Percentiles rank a stretch among this genome's conserved stretches.
Evolutionary conservation across 2,797 vertebrate species (phyloP).

Genomic region (Sebastes diaconus): DNA sequence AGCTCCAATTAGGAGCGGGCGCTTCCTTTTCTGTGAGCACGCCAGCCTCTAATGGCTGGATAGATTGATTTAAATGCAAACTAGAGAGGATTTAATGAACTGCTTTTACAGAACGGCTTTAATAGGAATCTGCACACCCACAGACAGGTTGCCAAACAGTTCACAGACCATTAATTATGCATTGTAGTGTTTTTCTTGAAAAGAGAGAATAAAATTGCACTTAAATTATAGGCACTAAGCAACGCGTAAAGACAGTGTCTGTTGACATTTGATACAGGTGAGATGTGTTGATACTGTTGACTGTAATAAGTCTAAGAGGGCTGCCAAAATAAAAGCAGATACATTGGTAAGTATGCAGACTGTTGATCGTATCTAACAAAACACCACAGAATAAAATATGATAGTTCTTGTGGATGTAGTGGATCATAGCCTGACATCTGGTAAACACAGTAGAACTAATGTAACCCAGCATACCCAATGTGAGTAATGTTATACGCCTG

Average conservation of each 20-base stretch:
- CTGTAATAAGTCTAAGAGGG: not conserved
- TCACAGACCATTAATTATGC: constrained; percentile 78
- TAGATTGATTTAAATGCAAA: constrained; percentile 88
- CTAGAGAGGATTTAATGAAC: constrained; percentile 85
- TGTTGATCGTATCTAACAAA: not conserved
- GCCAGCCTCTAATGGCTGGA: constrained; percentile 81
- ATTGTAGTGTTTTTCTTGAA: constrained; percentile 66
- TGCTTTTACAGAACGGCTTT: constrained; percentile 81
- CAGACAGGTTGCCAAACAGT: constrained; percentile 76
- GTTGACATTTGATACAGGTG: constrained; percentile 20
- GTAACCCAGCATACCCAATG: not conserved
- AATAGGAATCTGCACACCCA: constrained; percentile 79
- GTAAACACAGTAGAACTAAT: not conserved
- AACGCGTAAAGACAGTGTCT: not conserved
- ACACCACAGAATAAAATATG: not conserved
- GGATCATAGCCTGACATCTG: not conserved
- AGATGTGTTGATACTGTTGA: constrained; percentile 18
- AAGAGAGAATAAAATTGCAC: constrained; percentile 29
- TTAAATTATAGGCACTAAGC: constrained; percentile 33
- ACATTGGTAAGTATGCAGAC: not conserved
- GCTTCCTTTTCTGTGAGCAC: constrained; percentile 69
- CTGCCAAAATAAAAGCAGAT: not conserved
- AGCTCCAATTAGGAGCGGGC: constrained; percentile 77
- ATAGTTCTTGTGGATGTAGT: not conserved
- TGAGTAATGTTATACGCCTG: not conserved